Base-by-base conservation (phyloP, 2,797 vertebrate genomes). In the Lutra lutra region DNA sequence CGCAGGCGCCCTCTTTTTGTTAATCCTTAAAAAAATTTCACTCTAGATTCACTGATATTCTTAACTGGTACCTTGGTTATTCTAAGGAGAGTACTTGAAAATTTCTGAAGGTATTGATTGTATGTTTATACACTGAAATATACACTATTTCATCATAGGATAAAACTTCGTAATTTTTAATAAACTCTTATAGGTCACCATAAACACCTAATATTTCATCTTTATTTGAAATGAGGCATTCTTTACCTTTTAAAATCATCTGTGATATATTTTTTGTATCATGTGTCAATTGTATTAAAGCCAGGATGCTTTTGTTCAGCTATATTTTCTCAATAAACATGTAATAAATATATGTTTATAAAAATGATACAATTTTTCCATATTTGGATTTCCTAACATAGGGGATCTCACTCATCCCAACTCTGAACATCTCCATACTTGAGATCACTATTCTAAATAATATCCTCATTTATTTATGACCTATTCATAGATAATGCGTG, bases 191-290 rank as follows among this genome's bases (percentile, higher is more conserved):
- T 66, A 78, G 14, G 54, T 87, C 43, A 84, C 13, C 23, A 23
- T 60, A 64, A 90, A 94, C 92, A 72, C 14, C 27, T 75, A 79
- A n/a, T 86, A 86, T 83, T 32, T 90, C 32, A 75, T 43, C 20
- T 35, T 93, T 80, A 40, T 54, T 79, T 91, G 32, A 97, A 97
- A 85, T 62, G 56, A 96, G 29, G 13, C 35, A 18, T 85, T 87
- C 7, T 92, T 35, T 58, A 89, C 54, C 48, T 95, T 79, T 84
- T 85, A 93, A 86, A 91, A 95, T 27, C 14, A 60, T 8, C 40
- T 38, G 46, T 64, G 23, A 72, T 90, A 12, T 51, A 68, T 93
- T 94, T 92, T 13, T 13, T 75, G 14, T 51, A 64, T 93, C 85
- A 85, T 51, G 1, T 93, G 29, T 94, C 51, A 89, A 14, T 70